These are phyloP conservation scores for Pocillopora damicornis DNA, from an alignment of 64 coral and sea anemone species.

Conservation along the genomic window DNA sequence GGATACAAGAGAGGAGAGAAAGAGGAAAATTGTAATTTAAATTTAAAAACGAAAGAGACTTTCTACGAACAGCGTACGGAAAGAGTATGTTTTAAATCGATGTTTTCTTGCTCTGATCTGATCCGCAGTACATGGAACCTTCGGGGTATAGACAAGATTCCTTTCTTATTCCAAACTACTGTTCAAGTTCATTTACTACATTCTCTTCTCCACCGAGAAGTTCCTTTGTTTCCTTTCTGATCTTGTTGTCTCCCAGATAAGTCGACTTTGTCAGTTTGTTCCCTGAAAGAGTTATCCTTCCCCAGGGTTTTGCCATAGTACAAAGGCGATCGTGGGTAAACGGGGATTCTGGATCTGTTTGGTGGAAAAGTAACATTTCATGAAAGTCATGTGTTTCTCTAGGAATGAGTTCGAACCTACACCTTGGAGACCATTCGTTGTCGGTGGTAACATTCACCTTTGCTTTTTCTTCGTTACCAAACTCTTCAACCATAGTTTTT, in stretches of 20 bases:
- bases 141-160: constrained; percentile 23
- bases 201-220: constrained; percentile 22
- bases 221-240: constrained; percentile 32
- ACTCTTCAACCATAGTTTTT: constrained; percentile 22
- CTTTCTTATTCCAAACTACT: constrained; percentile 39
- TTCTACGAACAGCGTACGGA: too few species aligned
- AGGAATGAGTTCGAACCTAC: constrained; percentile 29
- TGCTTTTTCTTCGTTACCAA: neutral
- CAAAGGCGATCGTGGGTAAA: constrained; percentile 41
- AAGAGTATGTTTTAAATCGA: too few species aligned
- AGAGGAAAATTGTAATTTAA: too few species aligned
- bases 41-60: too few species aligned
- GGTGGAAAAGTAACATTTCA: constrained; percentile 13
- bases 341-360: constrained; percentile 9
- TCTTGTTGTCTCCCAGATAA: constrained; percentile 42
- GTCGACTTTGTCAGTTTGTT: constrained; percentile 33
- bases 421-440: neutral
- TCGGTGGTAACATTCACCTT: neutral
- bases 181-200: constrained; percentile 38
- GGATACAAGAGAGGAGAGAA: too few species aligned
- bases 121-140: neutral
- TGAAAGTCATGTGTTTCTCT: neutral
- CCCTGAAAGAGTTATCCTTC: constrained; percentile 21
- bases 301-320: constrained; percentile 34
- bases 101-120: neutral